These are phyloP conservation scores for Papilio gigon DNA, from an alignment of 2,888 invertebrate species.

Conservation along the genomic window DNA sequence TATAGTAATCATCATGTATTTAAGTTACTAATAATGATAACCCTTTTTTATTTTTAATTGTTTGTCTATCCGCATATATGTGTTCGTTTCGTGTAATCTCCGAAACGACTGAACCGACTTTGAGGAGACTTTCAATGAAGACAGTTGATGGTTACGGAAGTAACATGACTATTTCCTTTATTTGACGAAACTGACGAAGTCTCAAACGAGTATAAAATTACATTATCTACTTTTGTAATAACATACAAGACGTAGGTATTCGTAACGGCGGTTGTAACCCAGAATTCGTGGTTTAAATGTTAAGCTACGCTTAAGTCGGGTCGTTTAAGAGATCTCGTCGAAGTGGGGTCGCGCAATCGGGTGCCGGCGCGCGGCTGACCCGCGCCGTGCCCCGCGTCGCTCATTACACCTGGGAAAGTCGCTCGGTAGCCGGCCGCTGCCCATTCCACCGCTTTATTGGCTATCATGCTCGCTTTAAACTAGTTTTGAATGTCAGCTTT, in stretches of 20 bases:
- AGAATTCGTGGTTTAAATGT: constrained; percentile 33
- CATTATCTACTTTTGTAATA: constrained; percentile 14
- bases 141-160: no score
- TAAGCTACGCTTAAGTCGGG: constrained; percentile 36
- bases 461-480: constrained; percentile 75
- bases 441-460: constrained; percentile 76
- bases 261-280: constrained; percentile 31
- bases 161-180: no score
- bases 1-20: no score
- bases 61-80: no score
- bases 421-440: constrained; percentile 67
- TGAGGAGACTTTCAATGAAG: no score
- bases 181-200: no score
- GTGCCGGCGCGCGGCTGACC: constrained; percentile 55
- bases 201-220: constrained; percentile 2
- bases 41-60: no score
- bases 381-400: constrained; percentile 60
- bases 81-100: no score
- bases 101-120: no score
- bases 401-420: constrained; percentile 74
- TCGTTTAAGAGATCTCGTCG: constrained; percentile 37
- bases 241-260: constrained; percentile 27
- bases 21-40: no score
- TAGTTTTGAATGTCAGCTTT: constrained; percentile 74
- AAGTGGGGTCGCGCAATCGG: constrained; percentile 44